Evolutionary conservation across 2,113 vertebrate species (phyloP).

Genomic region (Rhagologus leucostigma): DNA sequence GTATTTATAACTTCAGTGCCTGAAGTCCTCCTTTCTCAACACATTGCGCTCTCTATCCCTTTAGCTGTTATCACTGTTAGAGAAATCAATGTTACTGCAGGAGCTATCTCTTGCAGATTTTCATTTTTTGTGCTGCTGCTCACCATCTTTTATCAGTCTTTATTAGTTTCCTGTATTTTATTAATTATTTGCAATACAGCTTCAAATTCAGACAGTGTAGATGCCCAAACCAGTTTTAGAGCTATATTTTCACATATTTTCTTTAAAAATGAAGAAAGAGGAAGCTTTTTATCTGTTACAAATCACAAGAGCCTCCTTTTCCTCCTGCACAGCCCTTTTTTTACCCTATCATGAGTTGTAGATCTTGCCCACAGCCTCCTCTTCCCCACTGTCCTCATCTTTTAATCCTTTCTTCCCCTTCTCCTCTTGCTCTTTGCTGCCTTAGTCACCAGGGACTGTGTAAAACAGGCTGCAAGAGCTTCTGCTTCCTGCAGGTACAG

Average conservation of each 20-base stretch:
- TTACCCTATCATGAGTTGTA: accelerated
- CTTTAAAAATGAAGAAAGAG: not conserved
- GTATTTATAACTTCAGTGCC: not conserved
- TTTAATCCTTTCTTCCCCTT: not conserved
- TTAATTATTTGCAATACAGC: not conserved
- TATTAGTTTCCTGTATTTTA: not conserved
- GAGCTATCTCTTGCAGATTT: not conserved
- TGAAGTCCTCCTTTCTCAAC: not conserved
- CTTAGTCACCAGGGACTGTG: not conserved
- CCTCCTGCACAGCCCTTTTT: not conserved
- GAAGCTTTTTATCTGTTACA: not conserved
- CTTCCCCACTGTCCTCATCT: not conserved
- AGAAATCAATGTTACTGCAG: not conserved
- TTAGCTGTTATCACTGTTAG: not conserved
- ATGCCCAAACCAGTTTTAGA: not conserved
- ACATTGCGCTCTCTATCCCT: not conserved
- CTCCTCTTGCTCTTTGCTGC: not conserved
- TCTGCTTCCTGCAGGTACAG: not conserved
- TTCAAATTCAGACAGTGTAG: not conserved
- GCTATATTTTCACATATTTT: not conserved
- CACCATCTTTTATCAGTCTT: not conserved
- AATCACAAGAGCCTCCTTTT: not conserved
- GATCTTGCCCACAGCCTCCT: not conserved
- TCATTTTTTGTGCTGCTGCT: not conserved
- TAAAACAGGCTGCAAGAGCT: not conserved